A percentile compares a stretch with the other conserved stretches of the same genome.
Conservation (phyloP, 2,888 invertebrate genomes). For the Torymus texanus region DNA sequence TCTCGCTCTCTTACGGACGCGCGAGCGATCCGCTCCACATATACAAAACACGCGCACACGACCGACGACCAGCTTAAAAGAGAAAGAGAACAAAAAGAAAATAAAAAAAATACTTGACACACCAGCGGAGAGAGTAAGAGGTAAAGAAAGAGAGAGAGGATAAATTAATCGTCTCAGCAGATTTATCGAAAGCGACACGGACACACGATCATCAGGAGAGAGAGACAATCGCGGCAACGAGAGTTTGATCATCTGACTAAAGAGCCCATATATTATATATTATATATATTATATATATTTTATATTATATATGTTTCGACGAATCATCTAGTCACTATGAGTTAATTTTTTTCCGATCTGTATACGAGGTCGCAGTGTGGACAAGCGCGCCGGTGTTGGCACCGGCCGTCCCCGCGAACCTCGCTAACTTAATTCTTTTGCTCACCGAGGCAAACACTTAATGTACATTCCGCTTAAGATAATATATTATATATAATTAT, state of each 20-base stretch:
- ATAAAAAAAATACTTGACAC: constrained; percentile 1
- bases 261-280: too few species aligned
- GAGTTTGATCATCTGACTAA: neutral
- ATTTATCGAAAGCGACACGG: too few species aligned
- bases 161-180: neutral
- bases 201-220: constrained; percentile 21
- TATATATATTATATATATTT: too few species aligned
- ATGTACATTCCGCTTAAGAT: constrained; percentile 60
- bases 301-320: constrained; percentile 51
- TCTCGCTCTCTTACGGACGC: neutral
- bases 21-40: constrained; percentile 37
- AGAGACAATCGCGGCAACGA: constrained; percentile 22
- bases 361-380: constrained; percentile 59
- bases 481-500: constrained; percentile 49
- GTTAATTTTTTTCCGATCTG: constrained; percentile 62
- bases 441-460: constrained; percentile 52
- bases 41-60: constrained; percentile 36
- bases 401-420: constrained; percentile 33
- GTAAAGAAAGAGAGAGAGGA: constrained; percentile 11
- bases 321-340: constrained; percentile 69
- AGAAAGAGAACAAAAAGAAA: neutral
- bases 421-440: constrained; percentile 64
- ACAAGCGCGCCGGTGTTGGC: constrained; percentile 51
- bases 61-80: constrained; percentile 12
- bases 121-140: constrained; percentile 22